A percentile compares a stretch with the other conserved stretches of the same genome.
Evolutionary conservation across 2,797 vertebrate species (phyloP).

Genomic region (Siniperca obscura): DNA sequence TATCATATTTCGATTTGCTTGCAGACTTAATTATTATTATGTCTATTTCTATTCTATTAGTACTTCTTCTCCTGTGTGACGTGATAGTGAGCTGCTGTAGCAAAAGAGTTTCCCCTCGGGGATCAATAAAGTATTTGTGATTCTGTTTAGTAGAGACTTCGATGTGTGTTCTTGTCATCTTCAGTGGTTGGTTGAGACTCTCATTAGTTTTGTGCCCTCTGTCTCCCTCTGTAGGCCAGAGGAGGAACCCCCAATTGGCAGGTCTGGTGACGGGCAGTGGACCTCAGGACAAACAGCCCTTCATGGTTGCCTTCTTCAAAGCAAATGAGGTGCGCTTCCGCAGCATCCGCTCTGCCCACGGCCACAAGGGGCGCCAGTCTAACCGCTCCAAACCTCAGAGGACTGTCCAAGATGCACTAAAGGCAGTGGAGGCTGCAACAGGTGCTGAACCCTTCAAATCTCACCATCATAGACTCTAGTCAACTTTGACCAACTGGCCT

Average conservation of each 20-base stretch:
- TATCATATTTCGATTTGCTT: too few species aligned
- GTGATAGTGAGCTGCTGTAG: too few species aligned
- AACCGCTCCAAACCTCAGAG: conserved; percentile 90
- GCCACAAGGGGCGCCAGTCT: conserved; percentile 89
- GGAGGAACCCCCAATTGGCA: conserved; percentile 87
- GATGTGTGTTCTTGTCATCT: conserved; percentile 1
- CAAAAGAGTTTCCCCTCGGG: too few species aligned
- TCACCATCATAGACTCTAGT: accelerated
- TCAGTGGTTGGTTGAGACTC: background rate
- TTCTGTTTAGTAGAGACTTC: conserved; percentile 9
- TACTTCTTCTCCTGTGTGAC: too few species aligned
- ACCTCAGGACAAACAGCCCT: conserved; percentile 94
- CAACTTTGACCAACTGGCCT: background rate
- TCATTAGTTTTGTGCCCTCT: background rate
- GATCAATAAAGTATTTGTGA: too few species aligned
- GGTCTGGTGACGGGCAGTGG: conserved; percentile 90
- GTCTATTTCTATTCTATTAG: too few species aligned
- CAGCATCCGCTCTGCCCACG: conserved; percentile 88
- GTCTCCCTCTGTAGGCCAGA: conserved; percentile 86
- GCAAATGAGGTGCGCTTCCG: conserved; percentile 93
- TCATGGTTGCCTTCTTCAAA: conserved; percentile 97
- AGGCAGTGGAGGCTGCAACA: conserved; percentile 89
- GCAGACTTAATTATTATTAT: too few species aligned
- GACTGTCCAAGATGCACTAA: conserved; percentile 90
- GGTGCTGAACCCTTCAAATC: conserved; percentile 52